A percentile compares a stretch with the other conserved stretches of the same genome.
Conservation (phyloP, 2,888 invertebrate genomes). For the Lasioglossum zephyrum region DNA sequence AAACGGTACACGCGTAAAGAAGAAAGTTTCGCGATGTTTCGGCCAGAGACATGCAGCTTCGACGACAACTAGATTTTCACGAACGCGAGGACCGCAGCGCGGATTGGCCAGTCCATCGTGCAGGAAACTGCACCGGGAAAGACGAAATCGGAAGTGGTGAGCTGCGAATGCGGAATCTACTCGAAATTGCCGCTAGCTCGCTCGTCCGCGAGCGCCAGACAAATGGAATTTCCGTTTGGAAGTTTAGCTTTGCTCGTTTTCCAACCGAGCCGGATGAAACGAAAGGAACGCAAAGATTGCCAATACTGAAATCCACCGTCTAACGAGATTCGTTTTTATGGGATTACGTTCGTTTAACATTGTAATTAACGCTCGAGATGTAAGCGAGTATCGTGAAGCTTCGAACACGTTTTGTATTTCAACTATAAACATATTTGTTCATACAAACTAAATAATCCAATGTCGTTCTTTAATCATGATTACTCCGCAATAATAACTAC, state of each 20-base stretch:
- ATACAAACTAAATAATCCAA: too few species aligned
- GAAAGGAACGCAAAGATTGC: constrained; percentile 22
- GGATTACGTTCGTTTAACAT: neutral
- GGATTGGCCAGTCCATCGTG: constrained; percentile 42
- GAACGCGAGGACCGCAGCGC: constrained; percentile 10
- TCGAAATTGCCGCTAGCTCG: constrained; percentile 59
- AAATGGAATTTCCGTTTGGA: constrained; percentile 63
- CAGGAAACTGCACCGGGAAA: constrained; percentile 58
- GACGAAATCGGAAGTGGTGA: constrained; percentile 62
- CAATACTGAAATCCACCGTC: neutral
- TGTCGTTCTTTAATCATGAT: too few species aligned
- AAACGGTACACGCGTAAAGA: constrained; percentile 12
- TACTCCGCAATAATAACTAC: too few species aligned
- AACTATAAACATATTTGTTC: too few species aligned
- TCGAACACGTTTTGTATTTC: too few species aligned
- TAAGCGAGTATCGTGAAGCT: too few species aligned
- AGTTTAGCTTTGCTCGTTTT: constrained; percentile 52
- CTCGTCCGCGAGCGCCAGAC: constrained; percentile 48
- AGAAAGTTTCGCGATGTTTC: constrained; percentile 37
- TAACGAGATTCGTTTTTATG: constrained; percentile 1
- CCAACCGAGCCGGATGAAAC: neutral
- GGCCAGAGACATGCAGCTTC: constrained; percentile 25
- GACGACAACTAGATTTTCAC: constrained; percentile 47
- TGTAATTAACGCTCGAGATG: neutral
- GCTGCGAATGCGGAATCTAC: constrained; percentile 60